Percentiles rank a stretch among this genome's conserved stretches.
Evolutionary conservation across 2,888 invertebrate species (phyloP).

Genomic region (Scaptomyza caliginosa): DNA sequence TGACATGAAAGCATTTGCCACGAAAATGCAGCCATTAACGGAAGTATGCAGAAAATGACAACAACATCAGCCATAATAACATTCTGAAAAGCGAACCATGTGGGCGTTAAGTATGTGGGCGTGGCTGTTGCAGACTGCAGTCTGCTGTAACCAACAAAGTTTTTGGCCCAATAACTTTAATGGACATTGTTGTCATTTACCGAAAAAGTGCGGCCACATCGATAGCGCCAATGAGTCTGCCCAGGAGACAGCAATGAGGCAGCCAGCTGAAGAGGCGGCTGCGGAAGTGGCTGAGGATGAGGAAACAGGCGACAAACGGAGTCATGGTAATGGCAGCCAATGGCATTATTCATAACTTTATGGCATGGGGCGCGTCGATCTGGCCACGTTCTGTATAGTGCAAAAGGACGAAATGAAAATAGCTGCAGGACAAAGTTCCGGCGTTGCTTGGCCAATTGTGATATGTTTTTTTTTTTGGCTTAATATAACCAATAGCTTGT

Average conservation of each 20-base stretch:
- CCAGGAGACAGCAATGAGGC: neutral
- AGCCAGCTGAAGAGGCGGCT: neutral
- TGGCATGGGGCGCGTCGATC: neutral
- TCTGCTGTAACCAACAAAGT: constrained; percentile 4
- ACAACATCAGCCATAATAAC: neutral
- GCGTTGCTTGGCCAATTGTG: neutral
- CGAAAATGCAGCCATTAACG: constrained; percentile 36
- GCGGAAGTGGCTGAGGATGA: constrained; percentile 10
- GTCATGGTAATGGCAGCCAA: constrained; percentile 11
- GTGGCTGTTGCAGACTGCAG: neutral
- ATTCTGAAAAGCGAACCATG: neutral
- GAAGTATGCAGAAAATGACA: constrained; percentile 18
- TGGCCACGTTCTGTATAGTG: constrained; percentile 7
- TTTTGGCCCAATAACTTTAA: constrained; percentile 57
- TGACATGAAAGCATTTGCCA: constrained; percentile 2
- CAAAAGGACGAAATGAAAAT: neutral
- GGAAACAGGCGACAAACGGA: neutral
- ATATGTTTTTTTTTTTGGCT: neutral
- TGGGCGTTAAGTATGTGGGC: neutral
- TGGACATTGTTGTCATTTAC: constrained; percentile 63
- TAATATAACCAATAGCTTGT: neutral
- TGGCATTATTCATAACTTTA: constrained; percentile 39
- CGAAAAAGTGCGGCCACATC: constrained; percentile 44
- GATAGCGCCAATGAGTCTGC: constrained; percentile 50
- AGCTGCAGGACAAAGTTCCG: neutral